Conservation (phyloP, 1,140 invertebrate species). For the Pissodes strobi region DNA sequence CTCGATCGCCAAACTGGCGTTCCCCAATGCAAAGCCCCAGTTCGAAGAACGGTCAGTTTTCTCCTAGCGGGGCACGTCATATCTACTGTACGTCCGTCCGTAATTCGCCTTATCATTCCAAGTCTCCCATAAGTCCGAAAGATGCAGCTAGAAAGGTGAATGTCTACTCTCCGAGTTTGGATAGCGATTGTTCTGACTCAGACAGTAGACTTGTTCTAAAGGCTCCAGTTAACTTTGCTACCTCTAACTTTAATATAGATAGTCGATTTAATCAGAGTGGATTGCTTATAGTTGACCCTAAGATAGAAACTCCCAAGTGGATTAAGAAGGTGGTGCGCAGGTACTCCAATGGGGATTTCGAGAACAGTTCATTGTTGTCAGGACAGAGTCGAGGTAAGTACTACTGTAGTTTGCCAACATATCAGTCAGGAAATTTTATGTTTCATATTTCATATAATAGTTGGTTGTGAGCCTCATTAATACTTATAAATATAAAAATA, state of each 20-base stretch:
- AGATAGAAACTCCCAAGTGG: slow-evolving; percentile 50
- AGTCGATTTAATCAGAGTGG: slow-evolving; percentile 40
- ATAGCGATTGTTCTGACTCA: slow-evolving; percentile 53
- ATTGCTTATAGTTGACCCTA: slow-evolving; percentile 52
- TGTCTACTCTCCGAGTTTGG: slow-evolving; percentile 53
- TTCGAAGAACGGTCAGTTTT: slow-evolving; percentile 51
- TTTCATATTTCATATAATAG: no score
- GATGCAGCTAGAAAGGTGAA: slow-evolving; percentile 52
- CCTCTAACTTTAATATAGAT: slow-evolving; percentile 25
- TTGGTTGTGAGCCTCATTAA: no score
- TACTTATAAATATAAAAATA: no score
- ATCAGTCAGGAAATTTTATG: no score
- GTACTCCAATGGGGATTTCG: slow-evolving; percentile 54
- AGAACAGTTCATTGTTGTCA: slow-evolving; percentile 53
- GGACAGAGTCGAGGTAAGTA: slow-evolving; percentile 54
- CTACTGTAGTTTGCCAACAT: not conserved
- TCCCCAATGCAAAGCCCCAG: slow-evolving; percentile 55
- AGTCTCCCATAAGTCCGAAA: slow-evolving; percentile 53
- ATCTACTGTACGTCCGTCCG: slow-evolving; percentile 51
- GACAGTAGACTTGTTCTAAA: slow-evolving; percentile 52
- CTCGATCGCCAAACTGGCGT: slow-evolving; percentile 44
- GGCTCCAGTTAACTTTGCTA: slow-evolving; percentile 42
- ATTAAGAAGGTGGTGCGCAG: slow-evolving; percentile 54
- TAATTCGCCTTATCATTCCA: slow-evolving; percentile 51
- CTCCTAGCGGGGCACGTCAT: slow-evolving; percentile 45